These are phyloP conservation scores for Synanthedon formicaeformis DNA, from an alignment of 2,888 invertebrate species.

Conservation along the genomic window DNA sequence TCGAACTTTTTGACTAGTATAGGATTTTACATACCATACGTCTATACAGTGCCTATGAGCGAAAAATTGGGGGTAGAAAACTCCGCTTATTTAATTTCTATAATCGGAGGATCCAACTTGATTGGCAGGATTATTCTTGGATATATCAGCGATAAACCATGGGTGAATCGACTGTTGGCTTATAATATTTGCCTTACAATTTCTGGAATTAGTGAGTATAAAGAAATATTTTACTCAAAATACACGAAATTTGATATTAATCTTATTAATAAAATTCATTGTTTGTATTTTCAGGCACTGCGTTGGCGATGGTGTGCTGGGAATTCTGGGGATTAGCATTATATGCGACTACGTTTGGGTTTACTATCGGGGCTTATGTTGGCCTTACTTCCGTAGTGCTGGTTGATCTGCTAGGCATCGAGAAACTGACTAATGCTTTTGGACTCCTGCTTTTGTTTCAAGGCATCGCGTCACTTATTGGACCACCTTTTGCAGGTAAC, in stretches of 20 bases:
- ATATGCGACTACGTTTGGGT: slow-evolving; percentile 87
- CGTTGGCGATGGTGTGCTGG: slow-evolving; percentile 80
- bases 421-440: slow-evolving; percentile 94
- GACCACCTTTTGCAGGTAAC: slow-evolving; percentile 94
- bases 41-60: slow-evolving; percentile 84
- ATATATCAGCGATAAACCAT: slow-evolving; percentile 87
- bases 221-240: slow-evolving; percentile 1
- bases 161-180: slow-evolving; percentile 90
- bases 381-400: slow-evolving; percentile 96
- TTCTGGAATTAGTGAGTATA: slow-evolving; percentile 85
- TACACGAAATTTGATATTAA: too few species aligned
- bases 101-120: slow-evolving; percentile 90
- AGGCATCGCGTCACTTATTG: slow-evolving; percentile 92
- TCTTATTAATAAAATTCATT: background rate
- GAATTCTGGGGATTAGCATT: slow-evolving; percentile 79
- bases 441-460: slow-evolving; percentile 92
- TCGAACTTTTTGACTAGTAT: slow-evolving; percentile 97
- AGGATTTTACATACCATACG: slow-evolving; percentile 94
- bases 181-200: slow-evolving; percentile 90
- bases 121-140: slow-evolving; percentile 90
- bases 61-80: slow-evolving; percentile 71
- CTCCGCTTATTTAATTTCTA: slow-evolving; percentile 79
- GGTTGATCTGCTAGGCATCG: slow-evolving; percentile 93
- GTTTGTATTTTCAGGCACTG: slow-evolving; percentile 74
- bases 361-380: slow-evolving; percentile 94